phyloP scores from a whole-genome alignment of 2,113 vertebrate genomes.

The Dinomys branickii region DNA sequence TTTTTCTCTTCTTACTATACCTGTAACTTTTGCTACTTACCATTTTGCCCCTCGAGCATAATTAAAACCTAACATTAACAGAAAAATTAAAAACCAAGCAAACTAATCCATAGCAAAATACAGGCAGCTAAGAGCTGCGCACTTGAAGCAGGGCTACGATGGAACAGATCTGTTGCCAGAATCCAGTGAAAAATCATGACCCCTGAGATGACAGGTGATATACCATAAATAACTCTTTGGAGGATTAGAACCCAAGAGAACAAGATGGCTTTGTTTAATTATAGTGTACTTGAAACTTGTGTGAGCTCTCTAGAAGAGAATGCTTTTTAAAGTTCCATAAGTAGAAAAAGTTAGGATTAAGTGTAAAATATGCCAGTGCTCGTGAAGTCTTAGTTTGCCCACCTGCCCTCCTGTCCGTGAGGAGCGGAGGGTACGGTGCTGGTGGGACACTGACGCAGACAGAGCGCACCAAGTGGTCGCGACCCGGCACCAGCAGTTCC shows the following conservation, averaged over 20 bases:
- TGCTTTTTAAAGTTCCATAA: not conserved
- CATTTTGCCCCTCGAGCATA: not conserved
- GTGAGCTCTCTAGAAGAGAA: not conserved
- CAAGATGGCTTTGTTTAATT: not conserved
- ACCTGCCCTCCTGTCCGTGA: not conserved
- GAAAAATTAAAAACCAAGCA: not conserved
- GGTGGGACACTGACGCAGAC: fast-evolving
- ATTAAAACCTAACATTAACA: not conserved
- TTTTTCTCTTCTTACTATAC: not conserved
- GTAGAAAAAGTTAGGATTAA: not conserved
- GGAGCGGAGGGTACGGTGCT: fast-evolving
- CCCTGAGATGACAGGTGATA: not conserved
- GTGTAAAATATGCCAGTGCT: not conserved
- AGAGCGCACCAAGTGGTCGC: fast-evolving
- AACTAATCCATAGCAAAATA: not conserved
- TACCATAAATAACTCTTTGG: not conserved
- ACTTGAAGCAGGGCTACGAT: fast-evolving
- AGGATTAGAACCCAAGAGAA: not conserved
- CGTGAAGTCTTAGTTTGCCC: not conserved
- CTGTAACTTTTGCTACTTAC: not conserved
- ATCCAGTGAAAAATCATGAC: not conserved
- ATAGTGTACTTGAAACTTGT: not conserved
- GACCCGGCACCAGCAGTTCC: not conserved
- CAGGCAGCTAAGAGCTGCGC: not conserved
- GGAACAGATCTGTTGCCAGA: not conserved